Conservation (phyloP, 2,113 vertebrate species). For the Tenebrosternarchus preto region DNA sequence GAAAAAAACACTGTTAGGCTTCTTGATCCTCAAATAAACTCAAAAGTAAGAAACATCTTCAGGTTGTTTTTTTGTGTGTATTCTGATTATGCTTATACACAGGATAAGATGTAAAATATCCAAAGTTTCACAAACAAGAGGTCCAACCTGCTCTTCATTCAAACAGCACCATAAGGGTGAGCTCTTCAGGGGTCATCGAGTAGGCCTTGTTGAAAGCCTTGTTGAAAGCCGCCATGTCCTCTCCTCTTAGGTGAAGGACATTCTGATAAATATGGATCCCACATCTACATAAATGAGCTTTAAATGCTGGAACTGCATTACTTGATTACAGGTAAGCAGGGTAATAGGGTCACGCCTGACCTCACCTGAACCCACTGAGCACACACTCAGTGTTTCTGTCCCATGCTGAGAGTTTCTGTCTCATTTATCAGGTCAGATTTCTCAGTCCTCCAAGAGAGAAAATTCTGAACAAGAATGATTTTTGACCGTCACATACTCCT, state of each 20-base stretch:
- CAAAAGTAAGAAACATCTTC: constrained; percentile 5
- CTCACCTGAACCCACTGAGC: neutral
- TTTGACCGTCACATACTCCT: too few relatives aligned
- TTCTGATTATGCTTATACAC: neutral
- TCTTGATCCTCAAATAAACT: too few relatives aligned
- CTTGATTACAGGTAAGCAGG: neutral
- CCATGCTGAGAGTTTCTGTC: neutral
- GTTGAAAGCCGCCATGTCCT: constrained; percentile 19
- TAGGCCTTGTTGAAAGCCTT: constrained; percentile 26
- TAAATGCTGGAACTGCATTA: neutral
- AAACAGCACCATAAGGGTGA: too few relatives aligned
- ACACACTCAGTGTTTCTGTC: too few relatives aligned
- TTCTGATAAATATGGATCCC: constrained; percentile 44
- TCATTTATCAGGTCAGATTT: too few relatives aligned
- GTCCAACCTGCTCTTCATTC: neutral
- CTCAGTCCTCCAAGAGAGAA: too few relatives aligned
- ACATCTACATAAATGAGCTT: constrained; percentile 35
- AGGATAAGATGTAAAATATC: neutral
- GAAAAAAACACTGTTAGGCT: neutral
- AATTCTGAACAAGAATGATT: too few relatives aligned
- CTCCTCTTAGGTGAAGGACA: constrained; percentile 35
- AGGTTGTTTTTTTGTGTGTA: too few relatives aligned
- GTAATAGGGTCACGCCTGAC: neutral
- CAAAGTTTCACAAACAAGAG: neutral
- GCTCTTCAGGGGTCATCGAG: too few relatives aligned